Percentiles rank a stretch among this genome's conserved stretches.
Evolutionary conservation across 1,140 invertebrate species (phyloP).

Genomic region (Frieseomelitta varia): DNA sequence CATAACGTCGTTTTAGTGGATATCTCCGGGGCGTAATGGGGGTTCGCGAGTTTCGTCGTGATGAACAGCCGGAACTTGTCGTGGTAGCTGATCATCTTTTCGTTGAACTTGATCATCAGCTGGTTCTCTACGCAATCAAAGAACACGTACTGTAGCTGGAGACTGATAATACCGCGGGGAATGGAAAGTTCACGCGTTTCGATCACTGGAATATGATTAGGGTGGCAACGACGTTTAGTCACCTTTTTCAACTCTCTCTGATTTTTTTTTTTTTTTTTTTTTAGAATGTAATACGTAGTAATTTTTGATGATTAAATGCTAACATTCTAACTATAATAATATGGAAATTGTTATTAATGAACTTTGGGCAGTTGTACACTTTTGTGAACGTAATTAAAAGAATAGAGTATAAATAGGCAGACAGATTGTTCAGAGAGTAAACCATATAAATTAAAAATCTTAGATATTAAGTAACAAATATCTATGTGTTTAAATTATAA

Average conservation of each 20-base stretch:
- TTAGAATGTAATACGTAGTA: background rate
- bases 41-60: conserved; percentile 94
- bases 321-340: too few species aligned
- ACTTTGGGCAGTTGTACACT: too few species aligned
- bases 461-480: too few species aligned
- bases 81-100: conserved; percentile 93
- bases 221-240: background rate
- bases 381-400: too few species aligned
- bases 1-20: conserved; percentile 95
- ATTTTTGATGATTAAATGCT: background rate
- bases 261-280: background rate
- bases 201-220: background rate
- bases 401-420: too few species aligned
- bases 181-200: background rate
- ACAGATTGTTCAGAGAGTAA: too few species aligned
- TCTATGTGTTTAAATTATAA: too few species aligned
- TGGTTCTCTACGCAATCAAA: conserved; percentile 79
- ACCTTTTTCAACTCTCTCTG: background rate
- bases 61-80: conserved; percentile 91
- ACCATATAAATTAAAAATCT: too few species aligned
- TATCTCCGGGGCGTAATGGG: conserved; percentile 95
- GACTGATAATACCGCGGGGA: background rate
- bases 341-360: too few species aligned
- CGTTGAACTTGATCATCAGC: conserved; percentile 91
- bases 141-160: background rate